These are phyloP conservation scores for Chloromyia formosa DNA, from an alignment of 2,888 invertebrate genomes.

Conservation along the genomic window DNA sequence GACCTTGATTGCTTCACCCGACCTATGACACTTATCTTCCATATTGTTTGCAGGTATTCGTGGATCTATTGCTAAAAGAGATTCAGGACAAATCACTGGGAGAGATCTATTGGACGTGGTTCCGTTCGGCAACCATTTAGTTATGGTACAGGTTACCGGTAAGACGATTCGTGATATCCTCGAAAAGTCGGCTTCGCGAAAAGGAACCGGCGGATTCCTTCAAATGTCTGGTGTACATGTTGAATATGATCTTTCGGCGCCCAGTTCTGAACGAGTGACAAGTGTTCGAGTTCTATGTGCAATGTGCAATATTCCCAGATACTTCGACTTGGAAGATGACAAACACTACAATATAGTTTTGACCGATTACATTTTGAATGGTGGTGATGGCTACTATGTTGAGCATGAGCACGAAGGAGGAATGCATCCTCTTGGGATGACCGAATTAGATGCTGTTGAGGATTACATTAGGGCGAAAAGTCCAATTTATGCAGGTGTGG, in stretches of 20 bases:
- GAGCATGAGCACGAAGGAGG: constrained; percentile 50
- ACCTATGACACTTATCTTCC: neutral
- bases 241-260: constrained; percentile 72
- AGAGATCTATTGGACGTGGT: constrained; percentile 77
- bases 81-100: constrained; percentile 71
- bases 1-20: constrained; percentile 14
- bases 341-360: constrained; percentile 74
- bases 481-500: constrained; percentile 72
- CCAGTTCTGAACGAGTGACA: constrained; percentile 71
- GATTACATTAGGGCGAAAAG: constrained; percentile 70
- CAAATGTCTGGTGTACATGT: constrained; percentile 84
- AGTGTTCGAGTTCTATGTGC: constrained; percentile 74
- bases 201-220: constrained; percentile 76
- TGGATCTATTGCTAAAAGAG: constrained; percentile 69
- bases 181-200: constrained; percentile 72
- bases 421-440: constrained; percentile 60
- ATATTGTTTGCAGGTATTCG: constrained; percentile 72
- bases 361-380: constrained; percentile 73
- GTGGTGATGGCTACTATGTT: constrained; percentile 74
- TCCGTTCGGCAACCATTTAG: constrained; percentile 79
- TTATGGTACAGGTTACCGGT: constrained; percentile 74
- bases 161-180: constrained; percentile 70
- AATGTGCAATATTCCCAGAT: constrained; percentile 70
- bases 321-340: constrained; percentile 67
- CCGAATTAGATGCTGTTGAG: constrained; percentile 67